Conservation (phyloP, 2,888 invertebrate species). For the Margaritifera margaritifera region DNA sequence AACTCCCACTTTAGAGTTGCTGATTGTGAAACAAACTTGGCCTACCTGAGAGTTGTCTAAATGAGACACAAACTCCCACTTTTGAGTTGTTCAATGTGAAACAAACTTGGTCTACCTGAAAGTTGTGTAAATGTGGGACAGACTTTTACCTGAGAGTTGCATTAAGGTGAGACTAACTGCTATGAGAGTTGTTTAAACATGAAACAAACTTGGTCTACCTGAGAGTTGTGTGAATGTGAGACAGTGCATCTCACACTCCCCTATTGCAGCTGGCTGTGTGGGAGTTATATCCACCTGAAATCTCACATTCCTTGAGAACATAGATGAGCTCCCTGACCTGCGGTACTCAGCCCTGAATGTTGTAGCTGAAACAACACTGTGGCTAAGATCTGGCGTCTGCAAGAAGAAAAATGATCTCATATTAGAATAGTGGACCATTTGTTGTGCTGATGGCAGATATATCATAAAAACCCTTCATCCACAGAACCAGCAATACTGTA, state of each 20-base stretch:
- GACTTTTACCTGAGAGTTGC: too few relatives aligned
- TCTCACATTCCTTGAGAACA: slow-evolving; percentile 96
- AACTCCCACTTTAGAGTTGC: too few relatives aligned
- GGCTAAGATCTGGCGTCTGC: slow-evolving; percentile 76
- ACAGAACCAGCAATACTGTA: too few relatives aligned
- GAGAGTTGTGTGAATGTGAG: slow-evolving; percentile 95
- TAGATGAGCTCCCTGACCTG: slow-evolving; percentile 87
- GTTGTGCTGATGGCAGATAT: not conserved
- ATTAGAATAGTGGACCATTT: not conserved
- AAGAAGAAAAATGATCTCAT: slow-evolving; percentile 4
- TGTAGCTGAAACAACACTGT: slow-evolving; percentile 98
- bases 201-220: slow-evolving; percentile 77
- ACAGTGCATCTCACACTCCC: slow-evolving; percentile 81
- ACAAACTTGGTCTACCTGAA: not conserved
- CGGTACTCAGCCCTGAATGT: slow-evolving; percentile 99
- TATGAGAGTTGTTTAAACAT: not conserved
- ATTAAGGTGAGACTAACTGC: not conserved
- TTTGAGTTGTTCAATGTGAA: not conserved
- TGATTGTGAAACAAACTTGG: not conserved
- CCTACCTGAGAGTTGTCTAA: not conserved
- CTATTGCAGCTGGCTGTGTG: slow-evolving; percentile 59
- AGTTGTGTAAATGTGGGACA: slow-evolving; percentile 38
- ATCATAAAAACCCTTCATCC: not conserved
- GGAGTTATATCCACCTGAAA: slow-evolving; percentile 81
- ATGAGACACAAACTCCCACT: not conserved